Conservation (phyloP, 2,888 invertebrate genomes). For the Apoda limacodes region DNA sequence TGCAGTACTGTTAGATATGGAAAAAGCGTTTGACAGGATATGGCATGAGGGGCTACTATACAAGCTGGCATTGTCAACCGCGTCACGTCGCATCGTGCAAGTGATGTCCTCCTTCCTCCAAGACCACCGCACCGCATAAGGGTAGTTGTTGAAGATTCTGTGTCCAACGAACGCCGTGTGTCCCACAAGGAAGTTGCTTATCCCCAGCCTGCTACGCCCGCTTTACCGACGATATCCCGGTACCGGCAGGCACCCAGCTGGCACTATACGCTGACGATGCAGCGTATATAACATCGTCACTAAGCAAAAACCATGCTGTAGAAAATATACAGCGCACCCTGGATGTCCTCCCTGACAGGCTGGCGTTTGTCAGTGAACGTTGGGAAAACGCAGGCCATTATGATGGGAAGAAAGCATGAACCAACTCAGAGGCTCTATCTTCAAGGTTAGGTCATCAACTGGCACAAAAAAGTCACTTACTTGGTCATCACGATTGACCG, state of each 20-base stretch:
- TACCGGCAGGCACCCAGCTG: slow-evolving; percentile 2
- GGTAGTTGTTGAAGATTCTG: slow-evolving; percentile 17
- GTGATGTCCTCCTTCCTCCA: slow-evolving; percentile 21
- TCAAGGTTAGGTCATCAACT: too few relatives aligned
- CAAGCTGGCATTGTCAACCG: slow-evolving; percentile 3
- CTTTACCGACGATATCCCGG: slow-evolving; percentile 20
- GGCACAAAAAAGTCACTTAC: too few relatives aligned
- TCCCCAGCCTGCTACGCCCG: slow-evolving; percentile 16
- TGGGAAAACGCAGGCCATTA: too few relatives aligned
- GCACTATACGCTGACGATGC: slow-evolving; percentile 16
- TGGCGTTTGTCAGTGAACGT: slow-evolving; percentile 16
- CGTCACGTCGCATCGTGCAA: slow-evolving; percentile 10
- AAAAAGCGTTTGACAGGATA: too few relatives aligned
- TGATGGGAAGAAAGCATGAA: too few relatives aligned
- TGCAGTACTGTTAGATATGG: background rate
- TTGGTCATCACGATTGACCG: too few relatives aligned
- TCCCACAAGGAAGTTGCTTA: slow-evolving; percentile 17
- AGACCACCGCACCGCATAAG: slow-evolving; percentile 19
- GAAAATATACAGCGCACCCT: slow-evolving; percentile 8
- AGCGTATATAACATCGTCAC: slow-evolving; percentile 4
- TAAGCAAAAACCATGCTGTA: slow-evolving; percentile 17
- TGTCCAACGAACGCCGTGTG: slow-evolving; percentile 20
- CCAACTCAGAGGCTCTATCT: too few relatives aligned
- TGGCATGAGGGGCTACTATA: too few relatives aligned
- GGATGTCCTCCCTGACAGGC: slow-evolving; percentile 15